Base-by-base conservation (phyloP, 2,888 invertebrate genomes). In the Drosophila borealis region DNA sequence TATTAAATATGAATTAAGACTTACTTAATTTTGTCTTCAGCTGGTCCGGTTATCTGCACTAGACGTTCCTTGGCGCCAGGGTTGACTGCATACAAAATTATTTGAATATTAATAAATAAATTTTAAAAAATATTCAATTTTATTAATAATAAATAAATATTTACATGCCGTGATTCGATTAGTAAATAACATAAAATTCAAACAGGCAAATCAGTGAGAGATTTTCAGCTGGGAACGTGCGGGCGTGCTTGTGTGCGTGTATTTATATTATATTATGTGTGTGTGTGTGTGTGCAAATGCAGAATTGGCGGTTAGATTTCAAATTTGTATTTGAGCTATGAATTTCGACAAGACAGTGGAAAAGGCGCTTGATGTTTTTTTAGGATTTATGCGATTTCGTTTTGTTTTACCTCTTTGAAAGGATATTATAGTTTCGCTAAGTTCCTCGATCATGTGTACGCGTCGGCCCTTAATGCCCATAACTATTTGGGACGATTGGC, bases 401-500 rank as follows among this genome's bases (percentile, higher is more conserved):
- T 29, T 8, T 29, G 29, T 8, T 71, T 78, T 97, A 98, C 98
- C 98, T 98, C 98, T 96, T 95, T 98, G 98, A 95, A 98, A 98
- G 93, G 98, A 98, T 94, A 98, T 98, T 93, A 98, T 97, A 93
- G 98, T 98, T 94, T 98, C 98, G 94, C 98, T 98, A 94, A 98
- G 95, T 94, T 98, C 98, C 95, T 98, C 98, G 93, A 98, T 98
- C 96, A 98, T 97, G 94, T 98, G 98, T 93, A 98, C 98, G 93
- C 98, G 95, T 92, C 98, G 95, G 93, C 98, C 98, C 94, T 98
- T 98, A 95, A 98, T 98, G 94, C 98, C 98, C 98, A 98, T 98
- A 95, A 98, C 98, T 98, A 76, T 59, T 49, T 33, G 45, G 34
- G 61, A 19, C 41, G 34, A 60, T 51, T 46, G 42, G 39, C 48